These are phyloP conservation scores for Unio pictorum DNA, from an alignment of 2,888 invertebrate genomes.

Conservation along the genomic window DNA sequence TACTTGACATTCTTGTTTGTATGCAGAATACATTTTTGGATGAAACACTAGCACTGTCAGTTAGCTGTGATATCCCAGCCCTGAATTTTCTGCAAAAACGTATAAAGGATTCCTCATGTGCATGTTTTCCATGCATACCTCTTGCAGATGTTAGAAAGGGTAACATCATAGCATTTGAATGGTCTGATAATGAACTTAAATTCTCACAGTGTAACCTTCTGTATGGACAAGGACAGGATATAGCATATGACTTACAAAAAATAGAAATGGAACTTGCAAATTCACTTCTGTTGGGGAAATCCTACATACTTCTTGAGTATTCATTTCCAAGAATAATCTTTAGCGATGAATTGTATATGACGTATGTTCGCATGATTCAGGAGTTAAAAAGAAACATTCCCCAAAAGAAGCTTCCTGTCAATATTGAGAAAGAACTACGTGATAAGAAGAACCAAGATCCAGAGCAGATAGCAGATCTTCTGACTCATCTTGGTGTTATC, in stretches of 20 bases:
- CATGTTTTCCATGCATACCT: slow-evolving; percentile 11
- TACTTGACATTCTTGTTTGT: slow-evolving; percentile 19
- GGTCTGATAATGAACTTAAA: slow-evolving; percentile 14
- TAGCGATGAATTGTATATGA: slow-evolving; percentile 39
- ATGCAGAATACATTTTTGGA: slow-evolving; percentile 37
- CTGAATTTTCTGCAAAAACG: too few species aligned
- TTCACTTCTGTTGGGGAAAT: slow-evolving; percentile 21
- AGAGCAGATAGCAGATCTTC: slow-evolving; percentile 19
- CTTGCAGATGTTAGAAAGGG: slow-evolving; percentile 14
- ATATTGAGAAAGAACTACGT: slow-evolving; percentile 17
- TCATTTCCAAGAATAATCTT: slow-evolving; percentile 29
- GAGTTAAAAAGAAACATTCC: slow-evolving; percentile 16
- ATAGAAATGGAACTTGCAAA: slow-evolving; percentile 32
- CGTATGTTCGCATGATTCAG: slow-evolving; percentile 22
- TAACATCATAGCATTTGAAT: slow-evolving; percentile 13
- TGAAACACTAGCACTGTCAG: slow-evolving; percentile 9
- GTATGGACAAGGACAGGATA: slow-evolving; percentile 24
- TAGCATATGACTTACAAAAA: slow-evolving; percentile 29
- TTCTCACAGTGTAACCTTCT: slow-evolving; percentile 28
- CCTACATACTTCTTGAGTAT: slow-evolving; percentile 13
- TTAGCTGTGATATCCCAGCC: slow-evolving; percentile 3
- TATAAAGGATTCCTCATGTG: background rate
- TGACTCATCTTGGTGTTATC: too few species aligned
- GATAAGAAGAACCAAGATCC: slow-evolving; percentile 17
- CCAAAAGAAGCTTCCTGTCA: slow-evolving; percentile 23